Conservation (phyloP, 2,113 vertebrate genomes). For the Onychostruthus taczanowskii region DNA sequence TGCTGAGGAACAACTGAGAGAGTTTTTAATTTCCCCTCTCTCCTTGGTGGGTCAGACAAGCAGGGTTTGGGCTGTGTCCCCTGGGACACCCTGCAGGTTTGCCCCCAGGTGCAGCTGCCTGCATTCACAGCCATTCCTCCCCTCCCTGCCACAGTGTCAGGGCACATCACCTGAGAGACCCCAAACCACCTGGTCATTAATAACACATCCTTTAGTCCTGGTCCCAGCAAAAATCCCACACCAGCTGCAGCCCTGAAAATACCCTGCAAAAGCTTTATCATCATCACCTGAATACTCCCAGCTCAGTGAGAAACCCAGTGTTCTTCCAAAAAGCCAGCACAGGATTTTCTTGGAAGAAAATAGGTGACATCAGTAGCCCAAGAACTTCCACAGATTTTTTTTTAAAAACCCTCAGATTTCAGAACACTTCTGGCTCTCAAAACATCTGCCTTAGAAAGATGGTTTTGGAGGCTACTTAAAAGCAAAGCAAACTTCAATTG, state of each 20-base stretch:
- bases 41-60: not conserved
- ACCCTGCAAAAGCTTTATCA: not conserved
- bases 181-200: not conserved
- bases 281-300: not conserved
- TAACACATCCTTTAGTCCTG: not conserved
- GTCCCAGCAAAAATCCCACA: not conserved
- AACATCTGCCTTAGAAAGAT: not conserved
- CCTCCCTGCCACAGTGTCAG: rapidly evolving
- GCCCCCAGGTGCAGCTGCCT: not conserved
- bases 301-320: not conserved
- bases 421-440: not conserved
- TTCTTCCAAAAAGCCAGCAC: not conserved
- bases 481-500: slow-evolving; percentile 3
- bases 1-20: not conserved
- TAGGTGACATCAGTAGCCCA: not conserved
- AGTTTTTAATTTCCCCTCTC: rapidly evolving
- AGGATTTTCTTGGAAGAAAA: not conserved
- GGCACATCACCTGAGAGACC: not conserved
- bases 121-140: not conserved
- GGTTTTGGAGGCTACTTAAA: not conserved
- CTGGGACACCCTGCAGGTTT: not conserved
- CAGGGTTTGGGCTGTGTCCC: not conserved
- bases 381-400: not conserved
- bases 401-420: not conserved
- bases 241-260: not conserved